phyloP scores from a whole-genome alignment of 2,888 invertebrate species.

The Cryptocephalus primarius region DNA sequence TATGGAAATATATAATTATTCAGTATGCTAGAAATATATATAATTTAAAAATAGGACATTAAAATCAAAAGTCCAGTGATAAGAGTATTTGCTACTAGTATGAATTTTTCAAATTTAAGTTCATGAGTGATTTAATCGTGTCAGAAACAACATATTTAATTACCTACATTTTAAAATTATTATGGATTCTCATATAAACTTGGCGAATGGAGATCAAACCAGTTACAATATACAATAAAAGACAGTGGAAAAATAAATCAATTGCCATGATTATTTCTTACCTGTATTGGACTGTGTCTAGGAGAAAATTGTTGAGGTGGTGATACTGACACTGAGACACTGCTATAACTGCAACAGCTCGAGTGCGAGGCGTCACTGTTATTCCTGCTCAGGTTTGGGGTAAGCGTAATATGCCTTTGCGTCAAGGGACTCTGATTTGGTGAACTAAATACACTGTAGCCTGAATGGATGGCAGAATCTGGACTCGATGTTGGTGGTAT shows the following conservation, averaged over 20 bases:
- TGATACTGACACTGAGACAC: constrained; percentile 43
- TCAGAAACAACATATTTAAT: too few species aligned
- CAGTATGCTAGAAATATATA: too few species aligned
- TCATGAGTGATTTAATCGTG: too few species aligned
- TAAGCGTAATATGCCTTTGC: constrained; percentile 68
- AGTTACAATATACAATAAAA: too few species aligned
- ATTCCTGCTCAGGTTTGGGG: constrained; percentile 76
- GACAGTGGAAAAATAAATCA: too few species aligned
- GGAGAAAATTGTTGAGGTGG: constrained; percentile 62
- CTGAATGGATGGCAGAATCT: constrained; percentile 82
- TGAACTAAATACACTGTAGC: constrained; percentile 72
- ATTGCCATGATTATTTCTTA: constrained; percentile 12
- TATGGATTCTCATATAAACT: too few species aligned
- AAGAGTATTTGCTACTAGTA: too few species aligned
- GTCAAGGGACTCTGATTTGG: constrained; percentile 81
- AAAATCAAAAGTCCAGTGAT: too few species aligned
- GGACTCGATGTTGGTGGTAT: constrained; percentile 75
- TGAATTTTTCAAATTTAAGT: too few species aligned
- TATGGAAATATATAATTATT: not conserved
- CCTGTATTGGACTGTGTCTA: constrained; percentile 79
- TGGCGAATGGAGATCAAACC: too few species aligned
- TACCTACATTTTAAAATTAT: too few species aligned
- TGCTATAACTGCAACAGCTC: constrained; percentile 78
- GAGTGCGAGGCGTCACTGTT: constrained; percentile 87
- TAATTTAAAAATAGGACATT: too few species aligned